Percentiles rank a stretch among this genome's conserved stretches.
Conservation (phyloP, 2,113 vertebrate species). For the Mionectes macconnelli region DNA sequence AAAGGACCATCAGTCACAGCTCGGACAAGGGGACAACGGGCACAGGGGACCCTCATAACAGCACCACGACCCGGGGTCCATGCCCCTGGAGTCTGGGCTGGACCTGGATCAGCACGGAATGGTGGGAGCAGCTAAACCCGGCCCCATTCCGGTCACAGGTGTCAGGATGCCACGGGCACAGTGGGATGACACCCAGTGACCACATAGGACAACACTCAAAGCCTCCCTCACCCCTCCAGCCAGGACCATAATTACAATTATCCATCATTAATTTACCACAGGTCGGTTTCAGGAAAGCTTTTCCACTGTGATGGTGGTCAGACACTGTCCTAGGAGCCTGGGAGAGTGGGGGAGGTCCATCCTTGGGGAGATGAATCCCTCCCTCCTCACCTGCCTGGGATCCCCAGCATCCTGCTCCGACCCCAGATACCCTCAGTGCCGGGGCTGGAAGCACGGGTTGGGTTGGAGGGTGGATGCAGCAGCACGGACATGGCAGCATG, state of each 20-base stretch:
- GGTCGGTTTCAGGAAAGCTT: background rate
- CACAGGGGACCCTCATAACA: background rate
- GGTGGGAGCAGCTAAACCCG: accelerated
- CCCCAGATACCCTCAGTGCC: accelerated
- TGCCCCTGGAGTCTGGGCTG: background rate
- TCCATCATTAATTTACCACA: background rate
- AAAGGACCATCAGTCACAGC: background rate
- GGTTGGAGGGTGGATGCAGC: too few species aligned
- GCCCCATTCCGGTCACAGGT: accelerated
- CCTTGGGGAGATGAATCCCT: background rate
- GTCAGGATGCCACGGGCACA: background rate
- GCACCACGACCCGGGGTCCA: accelerated
- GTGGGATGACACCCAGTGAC: background rate
- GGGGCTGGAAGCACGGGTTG: accelerated
- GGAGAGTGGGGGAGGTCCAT: background rate
- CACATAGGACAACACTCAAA: accelerated
- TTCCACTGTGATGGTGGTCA: background rate
- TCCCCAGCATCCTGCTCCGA: accelerated
- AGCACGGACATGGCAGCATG: too few species aligned
- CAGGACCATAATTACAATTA: background rate
- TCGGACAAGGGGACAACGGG: accelerated
- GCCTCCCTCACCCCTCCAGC: background rate
- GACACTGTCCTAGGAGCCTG: accelerated
- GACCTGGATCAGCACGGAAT: accelerated
- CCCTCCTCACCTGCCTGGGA: accelerated